Evolutionary conservation across 2,888 invertebrate species (phyloP).

Genomic region (Muscina levida): DNA sequence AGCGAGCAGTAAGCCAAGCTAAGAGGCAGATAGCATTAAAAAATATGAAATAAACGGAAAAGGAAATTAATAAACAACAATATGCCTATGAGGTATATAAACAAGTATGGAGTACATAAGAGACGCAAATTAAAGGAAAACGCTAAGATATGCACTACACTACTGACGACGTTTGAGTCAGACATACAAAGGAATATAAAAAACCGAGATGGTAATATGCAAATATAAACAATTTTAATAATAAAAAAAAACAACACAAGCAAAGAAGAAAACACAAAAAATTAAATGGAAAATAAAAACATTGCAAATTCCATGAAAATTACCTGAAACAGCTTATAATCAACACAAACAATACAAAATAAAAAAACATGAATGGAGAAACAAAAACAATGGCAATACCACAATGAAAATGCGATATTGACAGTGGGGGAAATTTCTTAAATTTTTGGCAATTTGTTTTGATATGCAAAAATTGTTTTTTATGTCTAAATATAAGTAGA

Average conservation of each 20-base stretch:
- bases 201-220: not conserved
- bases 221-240: conserved; percentile 34
- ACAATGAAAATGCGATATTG: conserved; percentile 35
- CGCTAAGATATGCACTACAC: not conserved
- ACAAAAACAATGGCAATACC: conserved; percentile 4
- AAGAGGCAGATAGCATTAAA: not conserved
- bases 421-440: too few relatives aligned
- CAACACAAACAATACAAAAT: conserved; percentile 41
- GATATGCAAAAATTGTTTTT: too few relatives aligned
- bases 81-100: conserved; percentile 18
- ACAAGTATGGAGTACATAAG: not conserved
- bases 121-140: not conserved
- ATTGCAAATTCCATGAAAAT: conserved; percentile 57
- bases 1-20: conserved; percentile 6
- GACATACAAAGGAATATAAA: not conserved
- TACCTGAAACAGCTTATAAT: conserved; percentile 58
- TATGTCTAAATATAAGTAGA: too few relatives aligned
- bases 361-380: conserved; percentile 8
- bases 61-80: conserved; percentile 32
- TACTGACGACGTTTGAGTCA: not conserved
- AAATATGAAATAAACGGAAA: not conserved
- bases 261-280: conserved; percentile 41
- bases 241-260: conserved; percentile 49
- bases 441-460: too few relatives aligned
- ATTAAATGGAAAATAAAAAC: conserved; percentile 53